A percentile compares a stretch with the other conserved stretches of the same genome.
Evolutionary conservation across 1,140 invertebrate species (phyloP).

Genomic region (Lanistes nyassanus): DNA sequence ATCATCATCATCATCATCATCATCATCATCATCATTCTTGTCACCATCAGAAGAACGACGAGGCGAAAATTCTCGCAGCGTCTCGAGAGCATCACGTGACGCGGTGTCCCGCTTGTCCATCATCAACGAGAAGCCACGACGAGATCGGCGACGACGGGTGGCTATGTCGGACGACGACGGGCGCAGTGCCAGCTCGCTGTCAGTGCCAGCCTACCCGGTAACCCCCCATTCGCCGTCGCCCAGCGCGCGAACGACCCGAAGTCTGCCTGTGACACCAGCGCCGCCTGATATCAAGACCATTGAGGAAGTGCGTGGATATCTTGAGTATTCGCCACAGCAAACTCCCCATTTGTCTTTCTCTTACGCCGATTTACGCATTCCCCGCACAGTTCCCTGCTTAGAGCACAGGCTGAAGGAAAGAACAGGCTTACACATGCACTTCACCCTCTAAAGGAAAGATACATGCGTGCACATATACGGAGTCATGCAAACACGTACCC

Average conservation of each 20-base stretch:
- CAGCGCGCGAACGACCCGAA: slow-evolving; percentile 41
- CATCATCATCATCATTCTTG: no score
- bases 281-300: slow-evolving; percentile 37
- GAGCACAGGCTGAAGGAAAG: no score
- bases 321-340: no score
- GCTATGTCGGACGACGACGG: slow-evolving; percentile 26
- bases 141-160: slow-evolving; percentile 24
- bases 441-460: no score
- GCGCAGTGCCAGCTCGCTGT: slow-evolving; percentile 38
- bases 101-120: slow-evolving; percentile 11
- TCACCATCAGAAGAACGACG: slow-evolving; percentile 18
- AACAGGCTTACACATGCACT: no score
- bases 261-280: slow-evolving; percentile 39
- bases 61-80: slow-evolving; percentile 12
- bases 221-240: slow-evolving; percentile 20
- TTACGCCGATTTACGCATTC: no score
- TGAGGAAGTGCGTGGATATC: slow-evolving; percentile 38
- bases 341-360: no score
- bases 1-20: background rate
- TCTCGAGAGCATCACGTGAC: slow-evolving; percentile 11
- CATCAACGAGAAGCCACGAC: slow-evolving; percentile 11
- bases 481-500: no score
- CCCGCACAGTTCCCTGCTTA: no score
- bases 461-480: no score
- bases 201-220: slow-evolving; percentile 30